Base-by-base conservation (phyloP, 1,140 invertebrate species). In the Ctenoplectra terminalis region DNA sequence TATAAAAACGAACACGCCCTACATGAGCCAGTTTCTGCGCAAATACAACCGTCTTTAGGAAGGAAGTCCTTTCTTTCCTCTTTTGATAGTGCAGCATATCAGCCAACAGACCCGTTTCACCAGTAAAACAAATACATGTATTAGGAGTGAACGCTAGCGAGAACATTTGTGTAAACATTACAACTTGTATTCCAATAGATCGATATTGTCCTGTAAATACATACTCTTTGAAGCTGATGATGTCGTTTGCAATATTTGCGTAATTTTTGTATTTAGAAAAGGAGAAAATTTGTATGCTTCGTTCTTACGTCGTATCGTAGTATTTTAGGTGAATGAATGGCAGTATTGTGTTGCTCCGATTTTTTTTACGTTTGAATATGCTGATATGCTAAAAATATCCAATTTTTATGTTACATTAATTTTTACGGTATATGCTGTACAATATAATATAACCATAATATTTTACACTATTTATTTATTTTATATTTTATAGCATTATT, bases 21-120 rank as follows among this genome's bases (percentile, higher is more conserved):
- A 13, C 11, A 31, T 50, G 23, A 71, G 26, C 43, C 23, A 20
- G 48, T 61, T 88, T 83, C 67, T 87, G 60, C 87, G 80, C 48
- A 87, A 73, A 86, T 83, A 67, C 56, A 78, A 66, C 43, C 46
- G 61, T 74, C 37, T 48, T 34, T 83, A 50, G 79, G 56, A 81
- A 90, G 90, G 90, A 91, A 91, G 87, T 91, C 61, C 82, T 87
- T 88, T 87, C 83, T 90, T 90, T 87, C 89, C 89, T 91, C 70
- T 89, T 63, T 63, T 82, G 90, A 91, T 91, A 91, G 77, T 52
- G 20, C 26, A 26, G 26, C 54, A 58, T 87, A 87, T 87, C 86
- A 87, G 48, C 31, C 17, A 77, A 43, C 34, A 8, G 43, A 64
- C 17, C 34, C 67, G 66, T 74, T 72, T 11, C 66, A 67, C 17